Base-by-base conservation (phyloP, 2,113 vertebrate genomes). In the Scytalopus superciliaris region DNA sequence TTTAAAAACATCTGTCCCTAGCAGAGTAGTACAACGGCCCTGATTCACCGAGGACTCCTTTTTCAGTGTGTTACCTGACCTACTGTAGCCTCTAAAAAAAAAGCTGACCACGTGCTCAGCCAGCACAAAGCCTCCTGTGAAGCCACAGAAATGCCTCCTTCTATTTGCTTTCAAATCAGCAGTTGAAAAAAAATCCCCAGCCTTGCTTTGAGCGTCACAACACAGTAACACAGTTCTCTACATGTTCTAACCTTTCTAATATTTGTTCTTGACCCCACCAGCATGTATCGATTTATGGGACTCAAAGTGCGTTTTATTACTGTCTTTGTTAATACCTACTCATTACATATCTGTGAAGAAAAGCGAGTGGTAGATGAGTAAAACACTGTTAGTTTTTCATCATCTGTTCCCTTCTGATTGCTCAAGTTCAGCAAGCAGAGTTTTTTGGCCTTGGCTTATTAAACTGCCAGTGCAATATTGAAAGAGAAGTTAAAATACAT, bases 361-460 rank as follows among this genome's bases (percentile, higher is more conserved):
- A 95, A 92, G 78, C 14, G 53, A 90, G 87, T 27, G 28, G 87
- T 68, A 42, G 91, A 94, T 87, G 81, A 95, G 94, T 96, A 96
- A 96, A 97, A 95, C 53, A 79, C 25, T 94, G 94, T 91, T 94
- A 82, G 93, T 75, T 97, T 97, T 97, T 95, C 95, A 96, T 93
- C 94, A 96, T 95, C 74, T 7, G 3, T 82, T 94, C 84, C 74
- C 84, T 91, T 53, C 40, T 39, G 93, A 95, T 95, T 96, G 94
- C 95, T 94, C 69, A 93, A 89, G 74, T 87, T 80, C 37, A 94
- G 87, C 81, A 91, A 95, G 83, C 80, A 91, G 53, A 68, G 30
- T 7, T 72, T 91, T 91, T 92, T 89, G 80, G 81, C 81, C 69
- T 87, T 87, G 74, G 66, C 39, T 92, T 25, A 59, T 82, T 84